Evolutionary conservation across 2,797 vertebrate species (phyloP), one percentile per base, ranked within the genome.

Genomic region (Apogon talboti): DNA sequence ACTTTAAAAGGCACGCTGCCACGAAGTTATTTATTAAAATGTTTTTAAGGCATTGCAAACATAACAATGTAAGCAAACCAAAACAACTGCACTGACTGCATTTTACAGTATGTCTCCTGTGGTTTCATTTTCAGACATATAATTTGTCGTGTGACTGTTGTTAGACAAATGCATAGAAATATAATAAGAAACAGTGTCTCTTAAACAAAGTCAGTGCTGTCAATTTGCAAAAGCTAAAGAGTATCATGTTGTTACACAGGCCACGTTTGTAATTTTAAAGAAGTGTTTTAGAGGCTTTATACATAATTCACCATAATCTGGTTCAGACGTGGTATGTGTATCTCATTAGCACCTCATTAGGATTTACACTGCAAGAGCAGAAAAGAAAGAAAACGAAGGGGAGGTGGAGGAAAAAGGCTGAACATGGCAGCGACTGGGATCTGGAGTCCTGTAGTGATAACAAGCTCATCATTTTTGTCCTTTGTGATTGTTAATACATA

Each of bases 311-410:
- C 46, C 63, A 33, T 75, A 67, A 78, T 82, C 43, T 75, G 66
- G 71, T 68, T 71, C 63, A 74, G 57, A 70, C 52, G 46, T 76
- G 59, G 37, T 43, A 55, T 47, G 21, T 18, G 58, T 70, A 69
- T 85, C 54, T 83, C 55, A 77, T 83, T 73, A 76, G 48, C 51
- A 54, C 52, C 59, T 86, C 71, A 79, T 84, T 79, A 75, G 45
- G 28, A 57, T 45, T 61, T 63, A 10, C 24, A 57, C 24, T 35
- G 49, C 37, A 47, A 63, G 33, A 14, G 33, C 49, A 19, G 53
- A 44, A 14, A 54, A 67, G 49, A 19, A 11, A 19, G 28, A 12
- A 54, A 51, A 24, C 16, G 24, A 60, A 51, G 3, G 14, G 1
- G 13, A 48, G 24, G 43, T 30, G n/a, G 48, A 59, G 14, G 14